phyloP scores from a whole-genome alignment of 1,140 invertebrate species.

The Drosophila suzukii region DNA sequence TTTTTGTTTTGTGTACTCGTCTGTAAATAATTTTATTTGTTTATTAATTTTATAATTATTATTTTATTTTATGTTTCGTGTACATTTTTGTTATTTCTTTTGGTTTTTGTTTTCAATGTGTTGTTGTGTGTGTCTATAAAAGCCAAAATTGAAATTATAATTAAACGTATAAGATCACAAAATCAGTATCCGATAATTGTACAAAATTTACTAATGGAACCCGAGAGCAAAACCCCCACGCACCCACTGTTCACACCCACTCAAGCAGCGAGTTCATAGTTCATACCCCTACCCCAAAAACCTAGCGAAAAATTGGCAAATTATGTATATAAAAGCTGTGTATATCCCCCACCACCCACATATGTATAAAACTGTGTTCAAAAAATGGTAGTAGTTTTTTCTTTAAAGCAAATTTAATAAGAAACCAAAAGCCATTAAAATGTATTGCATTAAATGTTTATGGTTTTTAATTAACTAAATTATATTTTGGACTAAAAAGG shows the following conservation, averaged over 20 bases:
- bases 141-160: slow-evolving; percentile 29
- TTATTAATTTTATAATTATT: slow-evolving; percentile 47
- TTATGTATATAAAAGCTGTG: slow-evolving; percentile 48
- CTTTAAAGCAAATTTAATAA: not conserved
- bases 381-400: not conserved
- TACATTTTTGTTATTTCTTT: slow-evolving; percentile 63
- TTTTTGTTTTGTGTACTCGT: slow-evolving; percentile 55
- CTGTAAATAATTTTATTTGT: slow-evolving; percentile 62
- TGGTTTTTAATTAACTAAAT: too few species aligned
- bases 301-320: slow-evolving; percentile 41
- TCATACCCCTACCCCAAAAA: slow-evolving; percentile 2
- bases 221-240: slow-evolving; percentile 23
- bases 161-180: slow-evolving; percentile 25
- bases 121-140: slow-evolving; percentile 69
- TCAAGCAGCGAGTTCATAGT: slow-evolving; percentile 35
- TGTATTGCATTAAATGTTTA: not conserved
- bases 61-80: slow-evolving; percentile 48
- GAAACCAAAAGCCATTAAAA: not conserved
- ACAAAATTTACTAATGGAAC: slow-evolving; percentile 53
- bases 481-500: too few species aligned
- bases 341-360: slow-evolving; percentile 13
- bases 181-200: slow-evolving; percentile 47
- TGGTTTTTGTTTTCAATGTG: slow-evolving; percentile 74
- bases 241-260: slow-evolving; percentile 4
- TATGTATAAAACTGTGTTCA: slow-evolving; percentile 4